Base-by-base conservation (phyloP, 2,797 vertebrate species). In the Xenops minutus region DNA sequence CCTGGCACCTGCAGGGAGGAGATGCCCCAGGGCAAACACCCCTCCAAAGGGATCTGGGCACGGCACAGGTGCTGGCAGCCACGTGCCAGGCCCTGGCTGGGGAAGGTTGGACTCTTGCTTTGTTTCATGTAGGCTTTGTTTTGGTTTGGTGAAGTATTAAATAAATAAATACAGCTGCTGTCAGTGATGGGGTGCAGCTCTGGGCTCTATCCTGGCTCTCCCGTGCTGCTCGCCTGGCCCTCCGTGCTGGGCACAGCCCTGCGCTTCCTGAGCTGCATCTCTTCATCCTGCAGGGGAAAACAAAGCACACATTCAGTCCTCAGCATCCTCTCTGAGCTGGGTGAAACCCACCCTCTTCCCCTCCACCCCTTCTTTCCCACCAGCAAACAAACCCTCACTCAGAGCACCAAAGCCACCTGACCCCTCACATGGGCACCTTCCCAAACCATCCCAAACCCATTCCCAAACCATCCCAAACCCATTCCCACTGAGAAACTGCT, bases 281-380 rank as follows among this genome's bases (percentile, higher is more conserved):
- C 97, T 32, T 88, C 95, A 49, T 97, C 96, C 97, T 97, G 87
- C 49, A 76, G 55, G 72, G 54, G 17, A 15, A 48, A 23, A 22
- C 24, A 8, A 69, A 52, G 23, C 44, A 89, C 39, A 76, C 8
- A 32, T 8, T 29, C 2, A 48, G n/a, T 62, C 52, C 15, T 29
- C 66, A 75, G 39, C 6, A 6, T 15, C 66, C 9, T n/a, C 59
- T 69, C 68, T 1, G 6, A 74, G 64, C 63, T 80, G 61, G 17
- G 14, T 12, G 37, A 63, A 56, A 56, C 21, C 72, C 32, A 4
- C 30, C 34, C 59, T 51, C 48, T 46, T 51, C 44, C n/a, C 32
- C 37, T 59, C 44, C n/a, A 18, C 11, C 21, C 17, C 36, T n/a
- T n/a, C 46, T 27, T 15, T 48, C 41, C 61, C 48, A 71, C 19